A percentile compares a stretch with the other conserved stretches of the same genome.
Evolutionary conservation across 2,888 invertebrate species (phyloP).

Genomic region (Caenorhabditis virilis): DNA sequence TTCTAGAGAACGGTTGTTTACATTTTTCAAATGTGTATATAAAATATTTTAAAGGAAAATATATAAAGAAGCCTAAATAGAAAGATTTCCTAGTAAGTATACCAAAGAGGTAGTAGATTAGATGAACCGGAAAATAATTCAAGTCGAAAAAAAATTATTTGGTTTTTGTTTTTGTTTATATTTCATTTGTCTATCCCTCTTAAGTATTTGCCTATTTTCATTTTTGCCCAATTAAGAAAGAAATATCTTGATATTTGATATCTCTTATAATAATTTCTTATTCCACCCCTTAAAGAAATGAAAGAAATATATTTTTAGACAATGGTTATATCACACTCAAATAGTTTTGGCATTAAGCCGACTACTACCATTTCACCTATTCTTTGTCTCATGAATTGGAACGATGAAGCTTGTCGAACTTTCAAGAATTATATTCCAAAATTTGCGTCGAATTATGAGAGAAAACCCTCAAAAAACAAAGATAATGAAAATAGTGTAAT

Average conservation of each 20-base stretch:
- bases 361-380: slow-evolving; percentile 62
- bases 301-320: too few species aligned
- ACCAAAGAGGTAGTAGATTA: too few species aligned
- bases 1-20: too few species aligned
- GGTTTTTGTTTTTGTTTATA: neutral
- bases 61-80: too few species aligned
- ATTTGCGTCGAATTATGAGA: slow-evolving; percentile 53
- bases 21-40: too few species aligned
- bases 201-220: neutral
- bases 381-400: slow-evolving; percentile 66
- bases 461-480: slow-evolving; percentile 2
- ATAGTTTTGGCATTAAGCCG: slow-evolving; percentile 2
- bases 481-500: neutral
- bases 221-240: neutral
- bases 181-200: neutral
- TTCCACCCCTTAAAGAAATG: neutral
- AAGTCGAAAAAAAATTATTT: too few species aligned
- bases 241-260: slow-evolving; percentile 8
- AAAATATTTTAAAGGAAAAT: too few species aligned
- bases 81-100: too few species aligned
- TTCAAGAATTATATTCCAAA: slow-evolving; percentile 58
- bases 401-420: slow-evolving; percentile 61
- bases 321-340: too few species aligned
- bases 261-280: slow-evolving; percentile 9
- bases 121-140: slow-evolving; percentile 1